Evolutionary conservation across 2,113 vertebrate species (phyloP).

Genomic region (Eidolon helvum): DNA sequence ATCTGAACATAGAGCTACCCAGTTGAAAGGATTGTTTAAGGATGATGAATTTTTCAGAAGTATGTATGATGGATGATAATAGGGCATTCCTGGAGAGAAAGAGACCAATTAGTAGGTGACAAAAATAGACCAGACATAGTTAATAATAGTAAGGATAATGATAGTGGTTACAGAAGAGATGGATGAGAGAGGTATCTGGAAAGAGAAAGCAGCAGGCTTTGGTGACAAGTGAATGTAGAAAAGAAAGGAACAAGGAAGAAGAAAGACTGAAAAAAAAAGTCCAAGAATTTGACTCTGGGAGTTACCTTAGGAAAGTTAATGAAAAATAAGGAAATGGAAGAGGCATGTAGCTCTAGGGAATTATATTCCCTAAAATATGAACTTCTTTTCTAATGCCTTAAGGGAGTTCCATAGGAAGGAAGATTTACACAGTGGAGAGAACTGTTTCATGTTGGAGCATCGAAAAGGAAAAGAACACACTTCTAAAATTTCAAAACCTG

Average conservation of each 20-base stretch:
- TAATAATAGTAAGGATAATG: slow-evolving; percentile 29
- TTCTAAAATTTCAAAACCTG: neutral
- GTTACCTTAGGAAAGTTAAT: neutral
- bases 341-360: neutral
- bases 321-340: neutral
- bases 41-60: slow-evolving; percentile 12
- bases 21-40: neutral
- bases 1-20: neutral
- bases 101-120: slow-evolving; percentile 1
- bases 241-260: neutral
- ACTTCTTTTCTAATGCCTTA: neutral
- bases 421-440: neutral
- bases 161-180: neutral
- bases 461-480: neutral
- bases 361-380: neutral
- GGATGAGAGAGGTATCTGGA: neutral
- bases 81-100: slow-evolving; percentile 37
- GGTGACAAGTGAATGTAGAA: neutral
- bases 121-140: slow-evolving; percentile 32
- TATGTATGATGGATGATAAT: neutral
- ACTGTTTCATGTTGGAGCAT: neutral
- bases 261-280: neutral
- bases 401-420: neutral
- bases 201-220: neutral
- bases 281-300: neutral